phyloP scores from a whole-genome alignment of 2,797 vertebrate species.

The Sebastolobus altivelis region DNA sequence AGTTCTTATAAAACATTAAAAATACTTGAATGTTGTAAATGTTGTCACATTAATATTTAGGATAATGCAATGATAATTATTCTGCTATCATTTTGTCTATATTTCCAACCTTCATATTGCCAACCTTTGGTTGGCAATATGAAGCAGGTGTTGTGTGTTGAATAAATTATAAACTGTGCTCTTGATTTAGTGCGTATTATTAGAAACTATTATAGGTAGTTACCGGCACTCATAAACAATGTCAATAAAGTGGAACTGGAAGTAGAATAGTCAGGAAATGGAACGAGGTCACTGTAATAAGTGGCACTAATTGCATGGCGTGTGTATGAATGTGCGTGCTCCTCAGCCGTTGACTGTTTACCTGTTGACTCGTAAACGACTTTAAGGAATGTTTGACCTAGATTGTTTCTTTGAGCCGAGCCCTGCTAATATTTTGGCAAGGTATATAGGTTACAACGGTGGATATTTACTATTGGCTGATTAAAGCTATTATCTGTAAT shows the following conservation, averaged over 20 bases:
- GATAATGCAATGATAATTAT: background rate
- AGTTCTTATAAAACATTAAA: background rate
- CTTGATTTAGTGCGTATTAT: background rate
- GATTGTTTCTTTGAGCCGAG: background rate
- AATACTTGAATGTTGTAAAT: background rate
- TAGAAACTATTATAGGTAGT: background rate
- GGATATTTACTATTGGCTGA: background rate
- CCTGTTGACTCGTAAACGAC: background rate
- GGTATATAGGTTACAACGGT: too few species aligned
- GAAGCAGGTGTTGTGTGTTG: background rate
- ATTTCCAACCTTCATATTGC: background rate
- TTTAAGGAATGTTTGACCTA: slow-evolving; percentile 15
- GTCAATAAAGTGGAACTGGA: slow-evolving; percentile 10
- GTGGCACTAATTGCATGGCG: background rate
- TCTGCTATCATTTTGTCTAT: background rate
- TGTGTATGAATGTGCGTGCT: slow-evolving; percentile 1
- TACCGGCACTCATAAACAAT: background rate
- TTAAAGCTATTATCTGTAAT: background rate
- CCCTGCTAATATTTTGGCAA: background rate
- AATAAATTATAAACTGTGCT: background rate
- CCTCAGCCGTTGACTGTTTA: background rate
- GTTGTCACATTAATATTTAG: background rate
- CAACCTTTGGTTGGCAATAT: background rate
- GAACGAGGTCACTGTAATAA: background rate
- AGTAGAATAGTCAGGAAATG: background rate